These are phyloP conservation scores for Megamerina dolium DNA, from an alignment of 2,888 invertebrate species.

Conservation along the genomic window DNA sequence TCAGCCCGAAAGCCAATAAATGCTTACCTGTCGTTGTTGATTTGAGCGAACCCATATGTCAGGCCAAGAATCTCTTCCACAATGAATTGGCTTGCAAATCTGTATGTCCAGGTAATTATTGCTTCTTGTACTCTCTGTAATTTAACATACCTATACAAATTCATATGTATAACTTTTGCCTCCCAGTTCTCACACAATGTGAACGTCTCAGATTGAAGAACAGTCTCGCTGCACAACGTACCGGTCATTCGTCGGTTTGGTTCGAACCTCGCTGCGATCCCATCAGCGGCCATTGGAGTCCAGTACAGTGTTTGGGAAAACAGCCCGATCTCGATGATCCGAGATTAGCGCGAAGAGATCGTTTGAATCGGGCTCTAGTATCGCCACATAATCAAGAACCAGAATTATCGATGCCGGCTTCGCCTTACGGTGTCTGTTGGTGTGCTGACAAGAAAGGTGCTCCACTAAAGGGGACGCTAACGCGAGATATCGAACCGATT, in stretches of 20 bases:
- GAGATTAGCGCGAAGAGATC: background rate
- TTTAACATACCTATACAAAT: no score
- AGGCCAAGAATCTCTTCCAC: constrained; percentile 80
- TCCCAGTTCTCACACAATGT: constrained; percentile 69
- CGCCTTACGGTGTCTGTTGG: constrained; percentile 71
- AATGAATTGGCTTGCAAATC: constrained; percentile 71
- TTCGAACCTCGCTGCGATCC: constrained; percentile 74
- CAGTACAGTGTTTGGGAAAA: constrained; percentile 70
- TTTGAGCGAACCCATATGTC: constrained; percentile 64
- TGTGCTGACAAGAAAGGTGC: constrained; percentile 78
- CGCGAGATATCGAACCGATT: constrained; percentile 66
- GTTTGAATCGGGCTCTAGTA: background rate
- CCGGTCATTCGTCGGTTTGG: constrained; percentile 48
- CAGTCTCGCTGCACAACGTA: constrained; percentile 63
- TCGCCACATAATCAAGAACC: constrained; percentile 16
- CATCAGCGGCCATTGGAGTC: constrained; percentile 69
- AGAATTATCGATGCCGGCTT: constrained; percentile 20
- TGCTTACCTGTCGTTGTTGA: constrained; percentile 61
- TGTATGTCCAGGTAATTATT: constrained; percentile 74
- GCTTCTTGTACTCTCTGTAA: background rate
- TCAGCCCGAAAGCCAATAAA: constrained; percentile 70
- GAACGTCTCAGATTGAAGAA: constrained; percentile 76
- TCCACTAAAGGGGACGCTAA: constrained; percentile 72
- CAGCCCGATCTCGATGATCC: constrained; percentile 39
- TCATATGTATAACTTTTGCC: no score